A percentile compares a stretch with the other conserved stretches of the same genome.
These are phyloP conservation scores for Cyanistes caeruleus DNA, from an alignment of 2,113 vertebrate species.

Conservation along the genomic window DNA sequence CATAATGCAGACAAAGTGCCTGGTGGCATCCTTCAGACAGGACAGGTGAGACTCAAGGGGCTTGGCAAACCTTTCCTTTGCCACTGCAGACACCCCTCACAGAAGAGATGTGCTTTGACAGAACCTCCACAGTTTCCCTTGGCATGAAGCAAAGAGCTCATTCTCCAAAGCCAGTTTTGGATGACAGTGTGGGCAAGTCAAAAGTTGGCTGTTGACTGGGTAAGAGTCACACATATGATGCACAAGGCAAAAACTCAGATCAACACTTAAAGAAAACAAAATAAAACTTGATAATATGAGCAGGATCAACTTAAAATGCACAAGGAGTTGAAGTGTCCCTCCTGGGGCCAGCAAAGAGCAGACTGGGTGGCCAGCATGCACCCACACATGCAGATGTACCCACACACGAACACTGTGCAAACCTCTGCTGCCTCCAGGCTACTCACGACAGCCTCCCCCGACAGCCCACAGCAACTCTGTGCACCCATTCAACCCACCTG, in stretches of 20 bases:
- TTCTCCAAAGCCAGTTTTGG: not conserved
- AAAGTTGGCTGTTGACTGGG: constrained; percentile 52
- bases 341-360: not conserved
- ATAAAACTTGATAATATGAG: constrained; percentile 57
- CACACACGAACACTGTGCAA: not conserved
- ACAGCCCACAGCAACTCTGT: not conserved
- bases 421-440: constrained; percentile 11
- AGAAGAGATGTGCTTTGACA: not conserved
- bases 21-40: not conserved
- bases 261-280: constrained; percentile 48
- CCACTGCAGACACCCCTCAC: not conserved
- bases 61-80: not conserved
- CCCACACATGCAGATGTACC: not conserved
- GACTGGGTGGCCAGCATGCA: not conserved
- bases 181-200: not conserved
- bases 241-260: constrained; percentile 42
- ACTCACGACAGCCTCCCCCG: not conserved
- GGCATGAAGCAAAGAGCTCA: not conserved
- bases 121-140: not conserved
- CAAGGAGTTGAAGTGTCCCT: not conserved
- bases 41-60: not conserved
- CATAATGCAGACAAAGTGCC: not conserved
- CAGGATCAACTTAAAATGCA: constrained; percentile 56
- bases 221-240: constrained; percentile 51
- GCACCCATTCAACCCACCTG: not conserved